Evolutionary conservation across 2,797 vertebrate genomes (phyloP), one percentile per base, ranked within the genome.

Genomic region (Pterois miles): DNA sequence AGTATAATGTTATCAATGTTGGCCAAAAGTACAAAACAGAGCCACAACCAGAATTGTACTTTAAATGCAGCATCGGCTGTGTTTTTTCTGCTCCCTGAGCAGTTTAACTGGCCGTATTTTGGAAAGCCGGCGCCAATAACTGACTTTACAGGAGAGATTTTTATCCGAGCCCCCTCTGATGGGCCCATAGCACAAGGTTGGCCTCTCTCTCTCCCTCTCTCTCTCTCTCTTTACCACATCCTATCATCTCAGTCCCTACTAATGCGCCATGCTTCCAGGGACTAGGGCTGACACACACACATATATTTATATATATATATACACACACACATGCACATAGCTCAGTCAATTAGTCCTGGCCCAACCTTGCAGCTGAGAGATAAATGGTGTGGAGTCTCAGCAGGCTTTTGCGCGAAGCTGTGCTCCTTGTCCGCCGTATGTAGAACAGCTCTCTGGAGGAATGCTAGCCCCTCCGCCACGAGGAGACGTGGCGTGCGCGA

Each of bases 321-420:
- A 56, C 53, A 50, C 70, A 79, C 84, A 79, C 76, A 78, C 78
- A 76, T 67, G 69, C 69, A 65, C 69, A 50, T 27, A 57, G 75
- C 86, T 91, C 84, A 90, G 90, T 90, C 91, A 92, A 94, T 92
- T 92, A 93, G 92, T 89, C 81, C 74, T 80, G 89, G 87, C 89
- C 88, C 88, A 91, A 93, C 91, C 91, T 92, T 92, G 87, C 85
- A 91, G 91, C 89, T 81, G 87, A 88, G 90, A 91, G 91, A 94
- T 93, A 92, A 93, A 93, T 92, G 93, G 85, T 88, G 90, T 87
- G 79, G 89, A 89, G 93, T 93, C 91, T 93, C 91, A 91, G 90
- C 91, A 93, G 91, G 89, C 88, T 88, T 88, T 87, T 56, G 80
- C 72, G 60, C 54, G 79, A 87, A 89, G 90, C 88, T 89, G 86